Base-by-base conservation (phyloP, 2,888 invertebrate genomes). In the Pteria penguin region DNA sequence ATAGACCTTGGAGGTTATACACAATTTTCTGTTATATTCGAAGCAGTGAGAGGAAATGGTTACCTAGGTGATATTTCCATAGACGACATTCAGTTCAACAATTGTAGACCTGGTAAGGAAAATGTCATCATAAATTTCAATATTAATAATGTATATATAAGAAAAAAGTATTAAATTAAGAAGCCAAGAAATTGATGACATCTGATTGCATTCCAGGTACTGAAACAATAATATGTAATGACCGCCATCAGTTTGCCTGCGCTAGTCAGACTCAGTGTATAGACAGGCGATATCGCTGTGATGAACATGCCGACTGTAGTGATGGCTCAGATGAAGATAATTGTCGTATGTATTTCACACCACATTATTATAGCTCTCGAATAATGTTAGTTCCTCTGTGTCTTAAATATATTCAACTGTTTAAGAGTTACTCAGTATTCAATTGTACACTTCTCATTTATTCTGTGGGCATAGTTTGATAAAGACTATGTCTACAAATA, bases 291-390 rank as follows among this genome's bases (percentile, higher is more conserved):
- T 81, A 82, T 63, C 61, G 81, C 26, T 88, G 88, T 85, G 88
- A 88, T 71, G 75, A 76, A 32, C 62, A 66, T 1, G 66, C 79
- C 0, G 85, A 87, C 75, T 88, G 87, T 69, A 60, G 65, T n/a
- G 88, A 88, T 70, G 76, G 83, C 14, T 83, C 86, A 0, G 88
- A 88, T 83, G 88, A 87, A 79, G 75, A 81, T 55, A 69, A 75
- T 54, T 87, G 87, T 70, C 65, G 86, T 86, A 81, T 72, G 86
- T 84, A 32, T 27, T 65, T n/a, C n/a, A n/a, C n/a, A n/a, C n/a
- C n/a, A n/a, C n/a, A n/a, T n/a, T n/a, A n/a, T n/a, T n/a, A n/a
- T n/a, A n/a, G n/a, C n/a, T n/a, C n/a, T n/a, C n/a, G n/a, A n/a
- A n/a, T n/a, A n/a, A n/a, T n/a, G n/a, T n/a, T n/a, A n/a, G n/a